Evolutionary conservation across 92 coral and sea anemone species (phyloP).

Genomic region (Desmophyllum pertusum): DNA sequence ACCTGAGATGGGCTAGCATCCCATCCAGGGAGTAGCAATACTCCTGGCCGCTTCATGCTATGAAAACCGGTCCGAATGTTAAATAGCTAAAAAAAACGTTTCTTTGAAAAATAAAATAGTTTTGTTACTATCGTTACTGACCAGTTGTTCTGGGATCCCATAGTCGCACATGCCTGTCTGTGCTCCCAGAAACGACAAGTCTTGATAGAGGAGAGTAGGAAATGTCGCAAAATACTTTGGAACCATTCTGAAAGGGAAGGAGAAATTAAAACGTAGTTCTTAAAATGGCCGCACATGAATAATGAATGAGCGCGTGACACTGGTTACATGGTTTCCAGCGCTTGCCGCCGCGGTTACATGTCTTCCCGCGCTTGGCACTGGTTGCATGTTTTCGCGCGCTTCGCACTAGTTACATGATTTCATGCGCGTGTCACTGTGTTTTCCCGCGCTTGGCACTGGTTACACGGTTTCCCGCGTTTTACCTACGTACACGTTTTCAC

Average conservation of each 20-base stretch:
- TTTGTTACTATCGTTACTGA: constrained; percentile 6
- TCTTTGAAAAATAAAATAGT: not conserved
- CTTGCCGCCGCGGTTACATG: too few species aligned
- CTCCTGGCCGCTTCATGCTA: not conserved
- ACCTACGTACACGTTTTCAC: too few species aligned
- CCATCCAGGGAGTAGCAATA: not conserved
- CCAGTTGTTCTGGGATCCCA: constrained; percentile 97
- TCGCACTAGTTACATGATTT: too few species aligned
- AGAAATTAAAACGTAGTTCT: not conserved
- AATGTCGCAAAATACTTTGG: constrained; percentile 87
- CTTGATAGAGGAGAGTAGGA: constrained; percentile 85
- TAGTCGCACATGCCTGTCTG: constrained; percentile 88
- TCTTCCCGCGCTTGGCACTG: too few species aligned
- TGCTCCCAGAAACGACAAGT: constrained; percentile 88
- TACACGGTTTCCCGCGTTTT: not conserved
- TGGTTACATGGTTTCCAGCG: too few species aligned
- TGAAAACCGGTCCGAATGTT: too few species aligned
- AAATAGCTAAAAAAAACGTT: too few species aligned
- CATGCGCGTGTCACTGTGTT: too few species aligned
- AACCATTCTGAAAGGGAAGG: constrained; percentile 80
- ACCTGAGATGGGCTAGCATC: not conserved
- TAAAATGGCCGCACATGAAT: too few species aligned
- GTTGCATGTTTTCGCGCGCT: too few species aligned
- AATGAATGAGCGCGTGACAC: too few species aligned
- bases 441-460: not conserved